These are phyloP conservation scores for Stylophora pistillata DNA, from an alignment of 64 coral and sea anemone species.

Conservation along the genomic window DNA sequence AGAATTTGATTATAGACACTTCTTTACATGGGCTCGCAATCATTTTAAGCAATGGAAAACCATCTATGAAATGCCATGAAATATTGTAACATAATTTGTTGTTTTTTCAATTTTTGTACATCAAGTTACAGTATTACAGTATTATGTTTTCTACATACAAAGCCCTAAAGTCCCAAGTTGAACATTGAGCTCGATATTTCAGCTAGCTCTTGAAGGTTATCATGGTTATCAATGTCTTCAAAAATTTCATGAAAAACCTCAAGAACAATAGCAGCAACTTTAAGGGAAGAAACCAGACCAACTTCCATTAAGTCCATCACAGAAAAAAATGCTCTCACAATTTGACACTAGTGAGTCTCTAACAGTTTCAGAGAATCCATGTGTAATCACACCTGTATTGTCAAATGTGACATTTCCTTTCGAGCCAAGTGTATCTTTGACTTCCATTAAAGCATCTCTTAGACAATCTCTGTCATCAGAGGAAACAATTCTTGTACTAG, in stretches of 20 bases:
- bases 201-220: no score
- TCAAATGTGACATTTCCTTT: constrained; percentile 15
- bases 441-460: constrained; percentile 26
- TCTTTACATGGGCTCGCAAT: constrained; percentile 24
- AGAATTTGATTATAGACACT: no score
- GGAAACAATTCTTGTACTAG: constrained; percentile 9
- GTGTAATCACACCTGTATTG: constrained; percentile 17
- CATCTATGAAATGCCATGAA: constrained; percentile 39
- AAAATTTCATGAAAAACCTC: no score
- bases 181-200: constrained; percentile 4
- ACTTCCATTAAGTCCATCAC: constrained; percentile 16
- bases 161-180: no score
- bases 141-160: no score
- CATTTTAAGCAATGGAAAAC: constrained; percentile 22
- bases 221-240: no score
- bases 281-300: constrained; percentile 4
- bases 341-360: constrained; percentile 10
- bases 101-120: no score
- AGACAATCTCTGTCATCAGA: constrained; percentile 40
- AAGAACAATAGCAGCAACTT: no score
- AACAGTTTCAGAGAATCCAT: constrained; percentile 37
- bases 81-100: no score
- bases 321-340: not conserved
- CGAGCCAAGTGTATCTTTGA: constrained; percentile 7
- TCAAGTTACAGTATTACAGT: no score